Conservation (phyloP, 2,888 invertebrate species). For the Mallateleia sp. region DNA sequence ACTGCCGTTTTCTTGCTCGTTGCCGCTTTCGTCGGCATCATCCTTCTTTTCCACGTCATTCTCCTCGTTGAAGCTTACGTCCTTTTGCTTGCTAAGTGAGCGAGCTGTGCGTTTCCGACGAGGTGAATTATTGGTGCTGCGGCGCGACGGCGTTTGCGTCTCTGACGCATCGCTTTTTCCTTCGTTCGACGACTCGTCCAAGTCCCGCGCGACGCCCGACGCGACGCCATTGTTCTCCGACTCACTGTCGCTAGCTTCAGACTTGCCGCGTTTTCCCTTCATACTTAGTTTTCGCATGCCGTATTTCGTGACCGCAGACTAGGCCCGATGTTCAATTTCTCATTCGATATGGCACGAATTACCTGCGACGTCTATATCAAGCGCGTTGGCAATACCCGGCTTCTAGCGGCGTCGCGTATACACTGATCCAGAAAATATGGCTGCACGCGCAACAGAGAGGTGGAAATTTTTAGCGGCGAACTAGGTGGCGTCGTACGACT, state of each 20-base stretch:
- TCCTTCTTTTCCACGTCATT: conserved; percentile 45
- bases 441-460: neutral
- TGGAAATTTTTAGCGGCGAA: too few species aligned
- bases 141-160: conserved; percentile 48
- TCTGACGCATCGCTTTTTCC: conserved; percentile 61
- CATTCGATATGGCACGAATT: too few species aligned
- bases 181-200: conserved; percentile 71
- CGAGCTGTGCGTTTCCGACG: conserved; percentile 81
- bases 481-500: neutral
- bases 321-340: too few species aligned
- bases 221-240: conserved; percentile 88
- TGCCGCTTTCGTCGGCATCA: conserved; percentile 73
- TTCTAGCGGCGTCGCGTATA: neutral
- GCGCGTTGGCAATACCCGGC: too few species aligned
- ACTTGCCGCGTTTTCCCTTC: conserved; percentile 87
- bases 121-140: conserved; percentile 65
- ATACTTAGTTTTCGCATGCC: conserved; percentile 88
- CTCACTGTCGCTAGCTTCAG: conserved; percentile 86
- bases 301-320: too few species aligned
- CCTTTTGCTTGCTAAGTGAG: conserved; percentile 81
- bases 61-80: conserved; percentile 69
- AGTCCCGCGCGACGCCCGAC: conserved; percentile 69
- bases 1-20: conserved; percentile 84
- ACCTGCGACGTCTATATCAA: too few species aligned
- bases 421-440: neutral